phyloP scores from a whole-genome alignment of 2,888 invertebrate genomes.

The Diloba caeruleocephala region DNA sequence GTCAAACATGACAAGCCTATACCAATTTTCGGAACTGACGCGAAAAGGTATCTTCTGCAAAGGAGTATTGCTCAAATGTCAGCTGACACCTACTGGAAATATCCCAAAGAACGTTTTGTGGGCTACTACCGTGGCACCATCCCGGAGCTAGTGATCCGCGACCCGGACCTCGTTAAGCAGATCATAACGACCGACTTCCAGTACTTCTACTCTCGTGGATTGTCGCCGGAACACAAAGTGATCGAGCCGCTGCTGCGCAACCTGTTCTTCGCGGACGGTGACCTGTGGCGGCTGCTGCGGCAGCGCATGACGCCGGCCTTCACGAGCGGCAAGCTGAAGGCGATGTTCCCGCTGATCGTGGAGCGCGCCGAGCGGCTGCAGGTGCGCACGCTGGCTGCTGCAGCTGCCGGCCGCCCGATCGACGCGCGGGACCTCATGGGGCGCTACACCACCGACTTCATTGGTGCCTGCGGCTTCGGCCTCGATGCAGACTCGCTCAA shows the following conservation, averaged over 20 bases:
- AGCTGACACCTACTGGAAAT: conserved; percentile 69
- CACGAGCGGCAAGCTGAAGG: conserved; percentile 71
- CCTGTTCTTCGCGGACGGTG: conserved; percentile 73
- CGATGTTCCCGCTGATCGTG: conserved; percentile 74
- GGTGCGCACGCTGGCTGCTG: conserved; percentile 51
- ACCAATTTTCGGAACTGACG: conserved; percentile 69
- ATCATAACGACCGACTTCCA: conserved; percentile 70
- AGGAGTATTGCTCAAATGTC: conserved; percentile 63
- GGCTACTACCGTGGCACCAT: conserved; percentile 66
- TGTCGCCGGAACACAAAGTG: conserved; percentile 55
- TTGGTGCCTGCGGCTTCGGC: conserved; percentile 76
- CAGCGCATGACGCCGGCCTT: conserved; percentile 75
- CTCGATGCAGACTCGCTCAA: conserved; percentile 71
- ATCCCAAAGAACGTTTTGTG: conserved; percentile 69
- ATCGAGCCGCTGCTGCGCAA: conserved; percentile 71
- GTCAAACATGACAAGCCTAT: conserved; percentile 69
- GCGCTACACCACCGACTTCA: conserved; percentile 77
- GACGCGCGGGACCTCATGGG: conserved; percentile 77
- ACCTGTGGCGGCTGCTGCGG: conserved; percentile 71
- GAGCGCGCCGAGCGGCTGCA: conserved; percentile 71
- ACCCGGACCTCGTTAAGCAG: conserved; percentile 69
- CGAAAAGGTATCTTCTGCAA: conserved; percentile 57
- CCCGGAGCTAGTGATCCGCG: conserved; percentile 70
- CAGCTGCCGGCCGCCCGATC: conserved; percentile 50
- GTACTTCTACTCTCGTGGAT: conserved; percentile 68